Evolutionary conservation across 2,888 invertebrate species (phyloP).

Genomic region (Epinotia brunnichana): DNA sequence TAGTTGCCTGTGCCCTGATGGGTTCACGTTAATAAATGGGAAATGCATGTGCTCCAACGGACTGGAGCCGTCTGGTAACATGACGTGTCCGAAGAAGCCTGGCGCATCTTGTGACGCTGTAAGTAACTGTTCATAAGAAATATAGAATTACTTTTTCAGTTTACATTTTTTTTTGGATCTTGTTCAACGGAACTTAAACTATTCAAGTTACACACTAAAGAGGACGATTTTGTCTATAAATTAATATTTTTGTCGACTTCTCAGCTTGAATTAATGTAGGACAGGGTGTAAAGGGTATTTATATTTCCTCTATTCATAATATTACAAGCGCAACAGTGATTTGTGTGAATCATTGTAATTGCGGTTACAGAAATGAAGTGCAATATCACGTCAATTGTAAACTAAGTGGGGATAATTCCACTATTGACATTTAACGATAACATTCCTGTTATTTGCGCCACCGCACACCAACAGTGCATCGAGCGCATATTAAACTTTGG

Average conservation of each 20-base stretch:
- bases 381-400: background rate
- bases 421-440: background rate
- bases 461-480: background rate
- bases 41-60: constrained; percentile 91
- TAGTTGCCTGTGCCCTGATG: constrained; percentile 92
- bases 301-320: no score
- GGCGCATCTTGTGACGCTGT: constrained; percentile 84
- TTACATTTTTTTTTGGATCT: no score
- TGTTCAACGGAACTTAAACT: no score
- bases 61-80: constrained; percentile 84
- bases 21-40: constrained; percentile 81
- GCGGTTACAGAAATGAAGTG: background rate
- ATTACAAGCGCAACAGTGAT: no score
- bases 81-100: constrained; percentile 86
- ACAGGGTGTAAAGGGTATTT: no score
- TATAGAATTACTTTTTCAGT: no score
- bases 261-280: no score
- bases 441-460: background rate
- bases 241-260: no score
- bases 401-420: background rate
- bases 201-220: no score
- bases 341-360: background rate
- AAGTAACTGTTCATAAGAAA: constrained; percentile 53
- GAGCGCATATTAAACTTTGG: background rate
- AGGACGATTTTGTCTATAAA: no score